A percentile compares a stretch with the other conserved stretches of the same genome.
These are phyloP conservation scores for Ommatoiulus sabulosus DNA, from an alignment of 2,888 invertebrate genomes.

Conservation along the genomic window DNA sequence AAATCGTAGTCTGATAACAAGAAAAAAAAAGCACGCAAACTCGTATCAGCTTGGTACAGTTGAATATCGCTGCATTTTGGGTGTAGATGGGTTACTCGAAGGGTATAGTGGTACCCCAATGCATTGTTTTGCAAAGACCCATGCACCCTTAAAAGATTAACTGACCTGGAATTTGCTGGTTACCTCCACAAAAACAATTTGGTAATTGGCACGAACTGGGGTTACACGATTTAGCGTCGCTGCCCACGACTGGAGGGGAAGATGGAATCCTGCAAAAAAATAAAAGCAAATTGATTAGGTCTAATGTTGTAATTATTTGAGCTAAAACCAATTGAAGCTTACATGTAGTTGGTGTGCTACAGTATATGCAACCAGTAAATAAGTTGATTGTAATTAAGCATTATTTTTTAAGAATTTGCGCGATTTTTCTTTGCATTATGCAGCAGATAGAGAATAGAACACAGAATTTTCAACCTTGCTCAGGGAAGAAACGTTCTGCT, in stretches of 20 bases:
- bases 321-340: not conserved
- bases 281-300: not conserved
- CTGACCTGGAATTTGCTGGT: conserved; percentile 70
- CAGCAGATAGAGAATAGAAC: not conserved
- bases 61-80: not conserved
- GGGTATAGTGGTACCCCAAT: not conserved
- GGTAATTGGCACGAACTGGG: conserved; percentile 90
- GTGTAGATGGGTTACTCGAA: not conserved
- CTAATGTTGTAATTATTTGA: not conserved
- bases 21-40: not conserved
- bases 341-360: not conserved
- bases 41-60: not conserved
- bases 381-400: not conserved
- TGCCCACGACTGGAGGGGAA: conserved; percentile 30
- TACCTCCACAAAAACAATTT: conserved; percentile 91
- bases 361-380: not conserved
- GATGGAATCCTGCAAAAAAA: conserved; percentile 26
- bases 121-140: not conserved
- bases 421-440: not conserved
- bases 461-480: too few species aligned
- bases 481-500: too few species aligned
- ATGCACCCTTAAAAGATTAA: not conserved
- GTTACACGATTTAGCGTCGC: conserved; percentile 78
- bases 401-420: not conserved
- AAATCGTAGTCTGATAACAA: not conserved